A percentile compares a stretch with the other conserved stretches of the same genome.
phyloP scores from a whole-genome alignment of 2,888 invertebrate species.

The Pristionchus arcanus region DNA sequence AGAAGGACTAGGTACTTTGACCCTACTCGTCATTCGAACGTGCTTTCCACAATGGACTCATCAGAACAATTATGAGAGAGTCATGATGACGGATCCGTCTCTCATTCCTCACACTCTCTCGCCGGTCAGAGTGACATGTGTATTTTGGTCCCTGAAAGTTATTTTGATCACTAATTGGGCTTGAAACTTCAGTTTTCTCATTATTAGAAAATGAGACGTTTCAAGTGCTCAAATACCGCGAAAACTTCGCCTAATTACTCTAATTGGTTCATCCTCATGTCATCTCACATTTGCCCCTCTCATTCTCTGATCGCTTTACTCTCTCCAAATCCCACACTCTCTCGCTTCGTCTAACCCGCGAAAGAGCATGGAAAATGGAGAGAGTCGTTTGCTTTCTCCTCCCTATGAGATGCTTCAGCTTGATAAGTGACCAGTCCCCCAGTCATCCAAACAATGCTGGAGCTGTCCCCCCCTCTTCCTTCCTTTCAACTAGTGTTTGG shows the following conservation, averaged over 20 bases:
- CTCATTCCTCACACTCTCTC: too few species aligned
- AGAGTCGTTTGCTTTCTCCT: background rate
- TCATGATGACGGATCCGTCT: too few species aligned
- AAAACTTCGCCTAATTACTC: background rate
- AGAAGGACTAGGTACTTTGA: too few species aligned
- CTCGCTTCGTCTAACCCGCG: background rate
- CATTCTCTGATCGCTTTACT: background rate
- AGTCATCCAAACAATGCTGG: conserved; percentile 46
- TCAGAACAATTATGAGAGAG: background rate
- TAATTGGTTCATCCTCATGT: conserved; percentile 3
- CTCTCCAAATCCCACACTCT: background rate
- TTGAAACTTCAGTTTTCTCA: too few species aligned
- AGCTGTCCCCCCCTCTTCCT: background rate
- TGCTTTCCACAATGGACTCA: background rate
- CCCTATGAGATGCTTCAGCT: conserved; percentile 6
- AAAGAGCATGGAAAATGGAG: too few species aligned
- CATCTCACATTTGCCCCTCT: background rate
- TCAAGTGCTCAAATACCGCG: background rate
- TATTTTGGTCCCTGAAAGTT: background rate
- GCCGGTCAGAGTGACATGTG: background rate
- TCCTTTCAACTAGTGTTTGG: background rate
- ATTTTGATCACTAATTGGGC: too few species aligned
- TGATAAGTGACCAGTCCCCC: conserved; percentile 37
- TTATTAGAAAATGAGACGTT: background rate
- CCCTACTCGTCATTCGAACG: background rate